Conservation (phyloP, 2,888 invertebrate species). For the Macroteleia sp. region DNA sequence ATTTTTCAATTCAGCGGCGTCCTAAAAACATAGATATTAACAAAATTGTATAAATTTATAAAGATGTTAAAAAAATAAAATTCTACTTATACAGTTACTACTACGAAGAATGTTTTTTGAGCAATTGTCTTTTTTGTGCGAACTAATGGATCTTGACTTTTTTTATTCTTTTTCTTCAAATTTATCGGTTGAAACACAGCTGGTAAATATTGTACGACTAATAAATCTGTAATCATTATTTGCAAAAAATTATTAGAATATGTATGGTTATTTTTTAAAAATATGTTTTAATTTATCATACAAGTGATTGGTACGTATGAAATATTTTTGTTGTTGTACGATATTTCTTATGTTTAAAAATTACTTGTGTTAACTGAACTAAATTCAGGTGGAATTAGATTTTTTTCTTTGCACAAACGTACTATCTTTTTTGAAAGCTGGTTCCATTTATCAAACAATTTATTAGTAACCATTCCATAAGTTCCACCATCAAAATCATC, state of each 20-base stretch:
- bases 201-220: not conserved
- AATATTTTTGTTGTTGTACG: no score
- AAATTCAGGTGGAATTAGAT: not conserved
- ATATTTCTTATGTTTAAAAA: not conserved
- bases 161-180: not conserved
- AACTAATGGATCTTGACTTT: not conserved
- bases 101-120: not conserved
- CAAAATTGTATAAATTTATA: not conserved
- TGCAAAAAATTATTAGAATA: no score
- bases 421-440: not conserved
- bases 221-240: not conserved
- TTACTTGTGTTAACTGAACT: not conserved
- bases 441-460: not conserved
- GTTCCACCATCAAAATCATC: not conserved
- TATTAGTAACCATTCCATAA: not conserved
- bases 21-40: not conserved
- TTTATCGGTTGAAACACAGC: not conserved
- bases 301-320: no score
- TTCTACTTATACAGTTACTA: not conserved
- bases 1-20: not conserved
- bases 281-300: no score
- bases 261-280: no score
- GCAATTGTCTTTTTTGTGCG: not conserved
- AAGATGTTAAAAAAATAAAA: not conserved
- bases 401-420: not conserved